These are phyloP conservation scores for Serrognathus titanus DNA, from an alignment of 2,888 invertebrate species.

Conservation along the genomic window DNA sequence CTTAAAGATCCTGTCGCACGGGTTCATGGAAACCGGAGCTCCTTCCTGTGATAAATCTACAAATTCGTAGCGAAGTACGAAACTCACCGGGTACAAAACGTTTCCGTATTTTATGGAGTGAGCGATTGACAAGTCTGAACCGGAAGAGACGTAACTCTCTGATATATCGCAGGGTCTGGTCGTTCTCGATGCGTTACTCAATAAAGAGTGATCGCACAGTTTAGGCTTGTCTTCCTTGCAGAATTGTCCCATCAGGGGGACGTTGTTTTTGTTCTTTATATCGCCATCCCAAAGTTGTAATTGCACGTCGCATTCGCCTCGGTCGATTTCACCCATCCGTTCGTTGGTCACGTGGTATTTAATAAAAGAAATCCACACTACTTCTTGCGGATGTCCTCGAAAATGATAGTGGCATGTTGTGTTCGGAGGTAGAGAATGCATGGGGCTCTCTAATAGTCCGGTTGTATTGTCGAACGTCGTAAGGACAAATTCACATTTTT, in stretches of 20 bases:
- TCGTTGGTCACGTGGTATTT: conserved; percentile 70
- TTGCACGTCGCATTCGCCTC: conserved; percentile 70
- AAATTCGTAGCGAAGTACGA: conserved; percentile 78
- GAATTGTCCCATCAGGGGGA: conserved; percentile 68
- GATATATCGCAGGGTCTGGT: conserved; percentile 67
- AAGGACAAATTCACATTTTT: conserved; percentile 72
- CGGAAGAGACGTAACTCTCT: conserved; percentile 76
- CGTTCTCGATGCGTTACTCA: conserved; percentile 68
- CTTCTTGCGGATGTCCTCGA: conserved; percentile 69
- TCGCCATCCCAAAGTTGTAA: conserved; percentile 75
- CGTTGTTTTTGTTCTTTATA: conserved; percentile 41
- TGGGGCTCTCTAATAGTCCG: conserved; percentile 70
- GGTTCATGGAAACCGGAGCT: conserved; percentile 59
- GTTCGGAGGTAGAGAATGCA: conserved; percentile 76
- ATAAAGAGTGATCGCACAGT: conserved; percentile 69
- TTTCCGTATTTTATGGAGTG: conserved; percentile 76
- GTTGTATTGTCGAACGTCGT: conserved; percentile 72
- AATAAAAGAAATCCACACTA: conserved; percentile 80
- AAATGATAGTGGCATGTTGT: conserved; percentile 80
- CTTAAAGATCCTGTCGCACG: conserved; percentile 62
- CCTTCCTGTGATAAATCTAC: conserved; percentile 71
- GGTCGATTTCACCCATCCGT: conserved; percentile 63
- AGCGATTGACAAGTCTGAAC: conserved; percentile 71
- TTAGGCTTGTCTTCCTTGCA: conserved; percentile 74
- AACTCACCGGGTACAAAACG: conserved; percentile 73